Evolutionary conservation across 1,140 invertebrate species (phyloP).

Genomic region (Coenobita brevimanus): DNA sequence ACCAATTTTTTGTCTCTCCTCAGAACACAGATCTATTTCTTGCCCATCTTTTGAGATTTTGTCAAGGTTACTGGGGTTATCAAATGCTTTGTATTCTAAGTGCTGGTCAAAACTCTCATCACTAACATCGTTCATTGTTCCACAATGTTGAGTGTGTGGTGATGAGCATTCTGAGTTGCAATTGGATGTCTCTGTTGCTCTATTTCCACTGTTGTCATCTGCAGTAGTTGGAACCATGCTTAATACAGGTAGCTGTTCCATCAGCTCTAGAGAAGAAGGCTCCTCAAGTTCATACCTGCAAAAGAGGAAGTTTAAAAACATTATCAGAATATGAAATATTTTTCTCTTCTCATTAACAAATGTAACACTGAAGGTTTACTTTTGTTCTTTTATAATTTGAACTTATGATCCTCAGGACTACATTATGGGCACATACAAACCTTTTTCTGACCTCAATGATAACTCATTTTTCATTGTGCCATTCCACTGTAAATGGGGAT

Average conservation of each 20-base stretch:
- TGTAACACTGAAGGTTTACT: no score
- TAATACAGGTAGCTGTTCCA: slow-evolving; percentile 37
- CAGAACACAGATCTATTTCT: not conserved
- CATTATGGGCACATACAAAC: no score
- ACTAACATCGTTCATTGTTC: not conserved
- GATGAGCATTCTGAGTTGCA: not conserved
- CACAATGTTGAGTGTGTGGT: not conserved
- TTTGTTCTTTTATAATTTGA: no score
- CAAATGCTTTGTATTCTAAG: not conserved
- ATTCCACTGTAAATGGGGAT: no score
- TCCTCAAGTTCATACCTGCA: slow-evolving; percentile 52
- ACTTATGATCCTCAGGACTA: no score
- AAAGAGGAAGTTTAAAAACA: not conserved
- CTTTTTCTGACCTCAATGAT: no score
- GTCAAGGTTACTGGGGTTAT: not conserved
- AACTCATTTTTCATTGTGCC: no score
- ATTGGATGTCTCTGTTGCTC: not conserved
- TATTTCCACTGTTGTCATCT: slow-evolving; percentile 7
- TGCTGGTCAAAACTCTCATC: not conserved
- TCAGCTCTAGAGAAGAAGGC: slow-evolving; percentile 30
- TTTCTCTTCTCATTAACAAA: no score
- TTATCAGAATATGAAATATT: not conserved
- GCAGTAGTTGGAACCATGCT: slow-evolving; percentile 23
- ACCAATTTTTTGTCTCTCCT: not conserved
- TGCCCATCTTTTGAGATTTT: not conserved